These are phyloP conservation scores for Ephialtes manifestator DNA, from an alignment of 2,888 invertebrate species.

Conservation along the genomic window DNA sequence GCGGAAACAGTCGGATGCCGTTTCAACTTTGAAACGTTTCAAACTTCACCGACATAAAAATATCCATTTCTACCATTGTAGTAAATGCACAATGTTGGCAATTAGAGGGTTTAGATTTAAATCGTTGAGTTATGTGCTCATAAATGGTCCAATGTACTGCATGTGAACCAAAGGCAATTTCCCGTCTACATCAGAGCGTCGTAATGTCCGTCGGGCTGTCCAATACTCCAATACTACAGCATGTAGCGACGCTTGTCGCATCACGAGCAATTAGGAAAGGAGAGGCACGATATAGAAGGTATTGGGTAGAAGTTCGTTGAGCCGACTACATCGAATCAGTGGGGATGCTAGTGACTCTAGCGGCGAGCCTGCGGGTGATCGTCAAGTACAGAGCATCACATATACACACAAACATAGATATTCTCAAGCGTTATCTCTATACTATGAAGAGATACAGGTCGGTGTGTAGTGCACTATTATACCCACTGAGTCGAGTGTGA, in stretches of 20 bases:
- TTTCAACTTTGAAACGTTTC: too few relatives aligned
- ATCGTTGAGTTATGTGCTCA: not conserved
- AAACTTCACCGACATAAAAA: too few relatives aligned
- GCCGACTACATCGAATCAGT: constrained; percentile 4
- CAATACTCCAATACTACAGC: not conserved
- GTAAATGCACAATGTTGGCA: too few relatives aligned
- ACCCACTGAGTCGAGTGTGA: not conserved
- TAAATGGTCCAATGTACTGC: not conserved
- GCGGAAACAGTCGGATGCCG: too few relatives aligned
- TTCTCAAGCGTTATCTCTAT: not conserved
- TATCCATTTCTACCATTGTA: too few relatives aligned
- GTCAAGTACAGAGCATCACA: not conserved
- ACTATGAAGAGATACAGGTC: constrained; percentile 14
- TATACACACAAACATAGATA: not conserved
- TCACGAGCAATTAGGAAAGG: constrained; percentile 28
- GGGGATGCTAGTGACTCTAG: not conserved
- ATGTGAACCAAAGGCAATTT: not conserved
- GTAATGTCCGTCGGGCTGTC: not conserved
- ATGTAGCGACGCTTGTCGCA: not conserved
- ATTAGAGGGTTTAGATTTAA: not conserved
- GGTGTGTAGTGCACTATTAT: constrained; percentile 1
- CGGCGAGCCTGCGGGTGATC: constrained; percentile 20
- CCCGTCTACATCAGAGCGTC: not conserved
- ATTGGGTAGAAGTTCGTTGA: not conserved
- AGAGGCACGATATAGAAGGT: not conserved